Conservation (phyloP, 1,140 invertebrate species). For the Danaus plexippus region DNA sequence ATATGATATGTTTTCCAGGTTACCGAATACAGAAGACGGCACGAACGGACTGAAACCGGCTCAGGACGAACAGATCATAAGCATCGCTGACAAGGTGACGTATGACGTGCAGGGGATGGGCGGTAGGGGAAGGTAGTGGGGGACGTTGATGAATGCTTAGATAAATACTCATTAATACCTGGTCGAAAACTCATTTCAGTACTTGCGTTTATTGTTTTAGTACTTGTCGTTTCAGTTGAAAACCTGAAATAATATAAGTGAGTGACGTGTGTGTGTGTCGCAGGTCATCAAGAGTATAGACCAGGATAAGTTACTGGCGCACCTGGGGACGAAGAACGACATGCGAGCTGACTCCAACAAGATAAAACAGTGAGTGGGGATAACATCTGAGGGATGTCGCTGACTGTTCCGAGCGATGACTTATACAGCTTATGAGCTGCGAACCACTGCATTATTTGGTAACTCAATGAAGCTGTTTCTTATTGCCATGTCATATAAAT, state of each 20-base stretch:
- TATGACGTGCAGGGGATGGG: conserved; percentile 8
- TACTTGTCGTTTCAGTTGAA: conserved; percentile 6
- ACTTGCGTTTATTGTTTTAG: background rate
- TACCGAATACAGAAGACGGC: conserved; percentile 69
- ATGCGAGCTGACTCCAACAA: conserved; percentile 82
- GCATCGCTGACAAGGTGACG: conserved; percentile 41
- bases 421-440: too few species aligned
- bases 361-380: conserved; percentile 78
- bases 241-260: too few species aligned
- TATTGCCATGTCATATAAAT: background rate
- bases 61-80: conserved; percentile 72
- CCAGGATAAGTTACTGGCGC: conserved; percentile 80
- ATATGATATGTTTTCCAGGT: conserved; percentile 21
- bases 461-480: conserved; percentile 2
- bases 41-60: conserved; percentile 64
- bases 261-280: conserved; percentile 1
- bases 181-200: background rate
- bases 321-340: conserved; percentile 86
- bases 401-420: background rate
- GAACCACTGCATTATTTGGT: background rate
- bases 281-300: conserved; percentile 82
- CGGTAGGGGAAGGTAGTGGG: too few species aligned
- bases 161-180: too few species aligned
- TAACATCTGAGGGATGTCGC: too few species aligned
- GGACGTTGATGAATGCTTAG: background rate